A percentile compares a stretch with the other conserved stretches of the same genome.
These are phyloP conservation scores for Vireo griseus DNA, from an alignment of 2,797 vertebrate species.

Conservation along the genomic window DNA sequence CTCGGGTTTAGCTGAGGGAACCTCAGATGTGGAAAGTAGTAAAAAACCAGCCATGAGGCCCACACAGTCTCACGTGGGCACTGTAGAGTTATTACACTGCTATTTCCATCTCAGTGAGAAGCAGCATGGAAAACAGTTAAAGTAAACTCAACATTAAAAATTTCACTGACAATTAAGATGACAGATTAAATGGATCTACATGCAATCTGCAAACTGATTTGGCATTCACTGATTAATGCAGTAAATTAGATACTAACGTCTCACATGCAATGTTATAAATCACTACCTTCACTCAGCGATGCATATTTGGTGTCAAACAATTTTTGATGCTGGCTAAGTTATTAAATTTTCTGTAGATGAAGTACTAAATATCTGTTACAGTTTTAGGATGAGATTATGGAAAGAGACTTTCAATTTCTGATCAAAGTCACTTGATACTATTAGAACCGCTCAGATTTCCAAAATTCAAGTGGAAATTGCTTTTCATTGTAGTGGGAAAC, in stretches of 20 bases:
- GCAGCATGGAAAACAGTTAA: conserved; percentile 29
- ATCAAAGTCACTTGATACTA: background rate
- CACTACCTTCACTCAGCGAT: conserved; percentile 23
- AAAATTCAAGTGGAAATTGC: background rate
- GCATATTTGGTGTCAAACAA: conserved; percentile 19
- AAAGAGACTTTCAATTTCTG: background rate
- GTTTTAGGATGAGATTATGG: background rate
- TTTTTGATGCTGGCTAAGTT: conserved; percentile 1
- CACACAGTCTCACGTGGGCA: background rate
- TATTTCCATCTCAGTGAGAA: conserved; percentile 6
- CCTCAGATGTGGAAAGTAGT: background rate
- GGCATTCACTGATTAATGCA: conserved; percentile 63
- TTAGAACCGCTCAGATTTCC: background rate
- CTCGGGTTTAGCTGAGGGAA: background rate
- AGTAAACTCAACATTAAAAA: conserved; percentile 51
- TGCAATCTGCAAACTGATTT: conserved; percentile 47
- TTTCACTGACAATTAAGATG: conserved; percentile 58
- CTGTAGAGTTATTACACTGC: background rate
- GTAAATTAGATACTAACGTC: conserved; percentile 58
- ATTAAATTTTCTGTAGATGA: background rate
- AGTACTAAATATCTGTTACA: background rate
- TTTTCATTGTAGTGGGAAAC: background rate
- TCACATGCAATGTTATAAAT: conserved; percentile 41
- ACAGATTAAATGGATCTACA: conserved; percentile 65
- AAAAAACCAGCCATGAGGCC: background rate